Percentiles rank a stretch among this genome's conserved stretches.
Evolutionary conservation across 2,888 invertebrate species (phyloP).

Genomic region (Crossocerus cetratus): DNA sequence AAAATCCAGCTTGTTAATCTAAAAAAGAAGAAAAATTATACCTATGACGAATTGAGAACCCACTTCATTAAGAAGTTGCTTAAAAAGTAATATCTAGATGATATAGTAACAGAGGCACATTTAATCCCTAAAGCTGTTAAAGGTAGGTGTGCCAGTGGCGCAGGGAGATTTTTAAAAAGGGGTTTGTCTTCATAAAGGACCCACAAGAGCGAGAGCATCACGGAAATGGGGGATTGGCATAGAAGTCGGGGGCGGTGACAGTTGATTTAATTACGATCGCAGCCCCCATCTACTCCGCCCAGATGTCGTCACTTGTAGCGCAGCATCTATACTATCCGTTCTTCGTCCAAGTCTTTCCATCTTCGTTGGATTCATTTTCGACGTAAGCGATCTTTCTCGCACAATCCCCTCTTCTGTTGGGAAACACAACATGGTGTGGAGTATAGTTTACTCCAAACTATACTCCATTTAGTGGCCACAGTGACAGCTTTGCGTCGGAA

Average conservation of each 20-base stretch:
- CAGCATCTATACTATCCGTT: background rate
- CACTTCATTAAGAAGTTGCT: no score
- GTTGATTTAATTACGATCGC: slow-evolving; percentile 75
- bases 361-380: background rate
- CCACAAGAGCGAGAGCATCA: slow-evolving; percentile 33
- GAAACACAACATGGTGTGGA: background rate
- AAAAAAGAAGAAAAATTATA: no score
- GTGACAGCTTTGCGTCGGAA: slow-evolving; percentile 25
- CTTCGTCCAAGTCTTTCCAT: background rate
- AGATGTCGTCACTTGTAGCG: background rate
- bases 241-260: slow-evolving; percentile 72
- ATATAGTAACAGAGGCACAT: no score
- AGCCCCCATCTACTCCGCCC: slow-evolving; percentile 70
- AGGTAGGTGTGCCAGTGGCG: no score
- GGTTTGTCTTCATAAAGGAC: no score
- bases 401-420: background rate
- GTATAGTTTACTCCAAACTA: background rate
- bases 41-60: no score
- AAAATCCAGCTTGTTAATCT: no score
- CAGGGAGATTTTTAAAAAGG: no score
- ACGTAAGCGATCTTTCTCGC: background rate
- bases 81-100: no score
- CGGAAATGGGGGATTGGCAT: slow-evolving; percentile 60
- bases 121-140: no score
- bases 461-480: background rate